Base-by-base conservation (phyloP, 2,888 invertebrate genomes). In the Melangyna quadrimaculata region DNA sequence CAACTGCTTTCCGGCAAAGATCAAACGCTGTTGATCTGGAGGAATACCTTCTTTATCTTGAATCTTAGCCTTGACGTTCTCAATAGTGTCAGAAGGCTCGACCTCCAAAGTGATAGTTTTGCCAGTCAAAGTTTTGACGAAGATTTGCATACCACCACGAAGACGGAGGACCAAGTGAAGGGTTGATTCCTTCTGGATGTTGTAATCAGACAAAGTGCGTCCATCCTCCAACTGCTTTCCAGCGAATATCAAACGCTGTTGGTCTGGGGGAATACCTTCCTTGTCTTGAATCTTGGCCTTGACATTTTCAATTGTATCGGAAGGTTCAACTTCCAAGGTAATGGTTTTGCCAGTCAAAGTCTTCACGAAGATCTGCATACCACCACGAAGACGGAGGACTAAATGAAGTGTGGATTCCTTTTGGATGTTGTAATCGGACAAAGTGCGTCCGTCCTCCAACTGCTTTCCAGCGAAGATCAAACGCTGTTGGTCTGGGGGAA, bases 381-480 rank as follows among this genome's bases (percentile, higher is more conserved):
- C 89, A 67, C 89, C 89, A 35, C 89, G 88, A 0, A 89, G 88
- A 86, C 89, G 89, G 3, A 89, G 83, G 3, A 89, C 89, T 87
- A 89, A 89, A 7, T 89, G 89, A 2, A 89, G 87, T 1, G 88
- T 98, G 97, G 93, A 98, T 98, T 88, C 97, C 94, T 87, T 98
- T 97, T 96, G 8, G 96, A 93, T 55, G 96, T 97, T 89, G 70
- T 89, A 89, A 32, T 89, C 89, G 0, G 89, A 89, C 37, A 89
- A 27, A 0, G 89, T 89, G 77, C 97, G 95, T 12, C 97, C 97
- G 94, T 97, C 97, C 93, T 97, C 97, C 89, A 98, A 92, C 93
- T 98, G 98, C 91, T 97, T 98, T 43, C 98, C 98, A 87, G 97
- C 97, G 29, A 89, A 89, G 70, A 89, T 89, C 63, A 89, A 84